Evolutionary conservation across 2,113 vertebrate genomes (phyloP).

Genomic region (Phaethon lepturus): DNA sequence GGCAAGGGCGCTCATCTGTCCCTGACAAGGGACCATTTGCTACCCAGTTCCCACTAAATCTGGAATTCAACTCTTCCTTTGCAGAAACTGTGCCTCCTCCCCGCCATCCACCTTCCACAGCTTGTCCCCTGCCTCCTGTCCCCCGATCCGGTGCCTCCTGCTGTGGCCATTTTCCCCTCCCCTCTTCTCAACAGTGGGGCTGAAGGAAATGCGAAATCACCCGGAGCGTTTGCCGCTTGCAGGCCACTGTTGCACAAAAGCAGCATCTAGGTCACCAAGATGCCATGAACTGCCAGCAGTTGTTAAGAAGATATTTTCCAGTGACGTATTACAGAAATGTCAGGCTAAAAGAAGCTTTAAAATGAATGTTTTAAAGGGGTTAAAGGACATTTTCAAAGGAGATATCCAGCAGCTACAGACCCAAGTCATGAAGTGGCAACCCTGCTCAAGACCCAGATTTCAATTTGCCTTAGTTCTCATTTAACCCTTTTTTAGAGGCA

Average conservation of each 20-base stretch:
- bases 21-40: neutral
- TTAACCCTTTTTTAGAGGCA: neutral
- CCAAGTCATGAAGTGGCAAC: neutral
- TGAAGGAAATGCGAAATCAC: neutral
- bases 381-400: slow-evolving; percentile 7
- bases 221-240: neutral
- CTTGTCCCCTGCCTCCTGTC: neutral
- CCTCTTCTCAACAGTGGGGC: neutral
- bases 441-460: neutral
- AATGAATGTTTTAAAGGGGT: neutral
- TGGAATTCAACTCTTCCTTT: neutral
- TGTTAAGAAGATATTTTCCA: neutral
- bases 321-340: neutral
- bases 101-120: neutral
- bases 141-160: accelerated
- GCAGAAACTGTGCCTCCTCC: neutral
- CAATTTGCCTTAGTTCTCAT: neutral
- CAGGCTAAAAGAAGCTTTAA: neutral
- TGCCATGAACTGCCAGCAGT: neutral
- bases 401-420: neutral
- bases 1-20: neutral
- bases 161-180: neutral
- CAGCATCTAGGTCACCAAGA: neutral
- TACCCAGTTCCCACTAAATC: neutral
- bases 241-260: neutral